Percentiles rank a stretch among this genome's conserved stretches.
These are phyloP conservation scores for Lasioglossum albipes DNA, from an alignment of 1,140 invertebrate species.

Conservation along the genomic window DNA sequence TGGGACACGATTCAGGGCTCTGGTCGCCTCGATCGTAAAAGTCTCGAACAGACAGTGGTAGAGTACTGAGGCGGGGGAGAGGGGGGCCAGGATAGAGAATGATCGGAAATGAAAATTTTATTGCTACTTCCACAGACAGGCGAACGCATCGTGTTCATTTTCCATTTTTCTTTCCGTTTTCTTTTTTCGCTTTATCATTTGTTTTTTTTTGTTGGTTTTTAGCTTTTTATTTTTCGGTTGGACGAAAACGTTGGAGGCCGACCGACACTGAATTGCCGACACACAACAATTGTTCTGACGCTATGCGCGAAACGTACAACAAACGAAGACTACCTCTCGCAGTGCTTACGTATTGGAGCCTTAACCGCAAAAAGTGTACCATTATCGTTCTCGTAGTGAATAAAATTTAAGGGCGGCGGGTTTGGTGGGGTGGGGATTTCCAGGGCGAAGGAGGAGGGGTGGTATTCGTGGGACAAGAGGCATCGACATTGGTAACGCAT, in stretches of 20 bases:
- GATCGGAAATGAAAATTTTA: slow-evolving; percentile 47
- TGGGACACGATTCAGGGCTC: slow-evolving; percentile 17
- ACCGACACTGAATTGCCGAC: slow-evolving; percentile 10
- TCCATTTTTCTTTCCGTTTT: no score
- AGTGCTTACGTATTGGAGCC: slow-evolving; percentile 45
- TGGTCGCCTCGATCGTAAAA: background rate
- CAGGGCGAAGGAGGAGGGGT: background rate
- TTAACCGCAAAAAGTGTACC: slow-evolving; percentile 24
- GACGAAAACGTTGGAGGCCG: background rate
- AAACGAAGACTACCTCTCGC: slow-evolving; percentile 41
- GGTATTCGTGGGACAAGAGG: slow-evolving; percentile 2
- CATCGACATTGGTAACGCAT: slow-evolving; percentile 36
- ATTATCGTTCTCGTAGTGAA: slow-evolving; percentile 34
- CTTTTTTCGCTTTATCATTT: no score
- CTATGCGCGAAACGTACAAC: slow-evolving; percentile 53
- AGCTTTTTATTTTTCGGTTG: background rate
- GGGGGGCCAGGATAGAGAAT: background rate
- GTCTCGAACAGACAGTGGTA: background rate
- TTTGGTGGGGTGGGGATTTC: background rate
- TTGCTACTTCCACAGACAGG: slow-evolving; percentile 33
- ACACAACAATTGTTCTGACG: slow-evolving; percentile 5
- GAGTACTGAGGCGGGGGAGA: background rate
- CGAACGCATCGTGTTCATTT: no score
- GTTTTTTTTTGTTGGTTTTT: background rate
- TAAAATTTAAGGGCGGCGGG: slow-evolving; percentile 1